These are phyloP conservation scores for Zaprionus inermis DNA, from an alignment of 1,140 invertebrate genomes.

Conservation along the genomic window DNA sequence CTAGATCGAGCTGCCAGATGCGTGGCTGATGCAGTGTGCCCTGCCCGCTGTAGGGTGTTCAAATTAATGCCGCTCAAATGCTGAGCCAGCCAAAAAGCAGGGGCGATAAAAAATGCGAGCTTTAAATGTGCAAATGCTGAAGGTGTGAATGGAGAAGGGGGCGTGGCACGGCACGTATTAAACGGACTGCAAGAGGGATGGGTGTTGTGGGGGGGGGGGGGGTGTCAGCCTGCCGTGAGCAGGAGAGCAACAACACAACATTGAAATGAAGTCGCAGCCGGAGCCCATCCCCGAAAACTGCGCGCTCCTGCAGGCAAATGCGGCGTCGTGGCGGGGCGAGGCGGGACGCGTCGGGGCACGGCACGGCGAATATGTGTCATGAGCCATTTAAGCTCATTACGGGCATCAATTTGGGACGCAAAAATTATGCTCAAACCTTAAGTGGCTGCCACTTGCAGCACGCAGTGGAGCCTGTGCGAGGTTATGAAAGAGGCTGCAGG, in stretches of 20 bases:
- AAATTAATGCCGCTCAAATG: slow-evolving; percentile 49
- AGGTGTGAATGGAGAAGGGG: slow-evolving; percentile 25
- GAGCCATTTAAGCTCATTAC: slow-evolving; percentile 84
- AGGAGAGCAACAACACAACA: slow-evolving; percentile 13
- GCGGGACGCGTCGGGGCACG: background rate
- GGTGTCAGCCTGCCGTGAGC: background rate
- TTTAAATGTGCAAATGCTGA: slow-evolving; percentile 50
- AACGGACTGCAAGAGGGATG: slow-evolving; percentile 34
- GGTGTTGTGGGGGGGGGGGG: no score
- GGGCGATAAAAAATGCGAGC: slow-evolving; percentile 52
- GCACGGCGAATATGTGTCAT: slow-evolving; percentile 72
- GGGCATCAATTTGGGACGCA: slow-evolving; percentile 79
- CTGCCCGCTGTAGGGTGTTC: slow-evolving; percentile 20
- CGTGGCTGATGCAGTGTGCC: background rate
- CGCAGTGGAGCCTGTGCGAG: slow-evolving; percentile 21
- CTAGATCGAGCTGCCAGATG: no score
- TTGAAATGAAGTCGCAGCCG: background rate
- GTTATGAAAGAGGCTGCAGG: background rate
- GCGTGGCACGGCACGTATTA: slow-evolving; percentile 13
- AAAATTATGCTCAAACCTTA: slow-evolving; percentile 67
- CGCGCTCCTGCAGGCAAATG: slow-evolving; percentile 38
- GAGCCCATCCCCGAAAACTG: slow-evolving; percentile 21
- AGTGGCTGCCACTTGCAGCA: slow-evolving; percentile 60
- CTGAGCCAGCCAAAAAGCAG: slow-evolving; percentile 45
- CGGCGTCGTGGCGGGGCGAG: background rate